phyloP scores from a whole-genome alignment of 2,888 invertebrate species.

The Chloroclystis v-ata region DNA sequence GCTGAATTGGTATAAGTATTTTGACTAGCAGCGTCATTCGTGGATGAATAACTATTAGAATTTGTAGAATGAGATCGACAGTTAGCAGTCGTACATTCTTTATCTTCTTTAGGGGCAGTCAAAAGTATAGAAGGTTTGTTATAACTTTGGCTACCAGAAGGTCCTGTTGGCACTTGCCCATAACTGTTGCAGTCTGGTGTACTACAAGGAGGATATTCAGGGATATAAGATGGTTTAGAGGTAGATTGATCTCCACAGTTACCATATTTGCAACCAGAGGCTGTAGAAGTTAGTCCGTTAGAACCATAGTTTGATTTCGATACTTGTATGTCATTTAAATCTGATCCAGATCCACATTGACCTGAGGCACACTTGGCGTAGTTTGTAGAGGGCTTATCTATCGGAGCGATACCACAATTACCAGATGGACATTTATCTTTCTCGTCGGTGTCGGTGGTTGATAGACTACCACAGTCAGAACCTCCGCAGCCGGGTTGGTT shows the following conservation, averaged over 20 bases:
- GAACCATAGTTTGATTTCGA: conserved; percentile 18
- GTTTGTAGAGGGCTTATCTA: conserved; percentile 5
- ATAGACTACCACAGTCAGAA: not conserved
- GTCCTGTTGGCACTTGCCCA: conserved; percentile 25
- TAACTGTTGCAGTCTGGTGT: conserved; percentile 30
- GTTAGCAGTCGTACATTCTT: conserved; percentile 32
- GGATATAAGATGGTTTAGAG: conserved; percentile 16
- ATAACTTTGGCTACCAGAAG: conserved; percentile 22
- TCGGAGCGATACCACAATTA: conserved; percentile 13
- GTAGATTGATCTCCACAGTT: conserved; percentile 22
- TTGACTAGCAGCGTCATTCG: conserved; percentile 16
- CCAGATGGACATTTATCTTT: conserved; percentile 23
- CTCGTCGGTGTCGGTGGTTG: conserved; percentile 8
- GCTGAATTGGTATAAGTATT: conserved; percentile 8
- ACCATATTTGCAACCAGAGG: conserved; percentile 25
- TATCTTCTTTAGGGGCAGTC: conserved; percentile 47
- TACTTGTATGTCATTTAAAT: conserved; percentile 20
- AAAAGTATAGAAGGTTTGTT: conserved; percentile 46
- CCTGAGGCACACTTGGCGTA: conserved; percentile 39
- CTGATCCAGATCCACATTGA: conserved; percentile 27
- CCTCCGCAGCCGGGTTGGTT: conserved; percentile 38
- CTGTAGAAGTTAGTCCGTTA: conserved; percentile 1
- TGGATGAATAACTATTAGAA: conserved; percentile 10
- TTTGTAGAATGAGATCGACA: conserved; percentile 12
- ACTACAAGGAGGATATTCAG: conserved; percentile 26